Evolutionary conservation across 2,797 vertebrate species (phyloP).

Genomic region (Phoeniculus purpureus): DNA sequence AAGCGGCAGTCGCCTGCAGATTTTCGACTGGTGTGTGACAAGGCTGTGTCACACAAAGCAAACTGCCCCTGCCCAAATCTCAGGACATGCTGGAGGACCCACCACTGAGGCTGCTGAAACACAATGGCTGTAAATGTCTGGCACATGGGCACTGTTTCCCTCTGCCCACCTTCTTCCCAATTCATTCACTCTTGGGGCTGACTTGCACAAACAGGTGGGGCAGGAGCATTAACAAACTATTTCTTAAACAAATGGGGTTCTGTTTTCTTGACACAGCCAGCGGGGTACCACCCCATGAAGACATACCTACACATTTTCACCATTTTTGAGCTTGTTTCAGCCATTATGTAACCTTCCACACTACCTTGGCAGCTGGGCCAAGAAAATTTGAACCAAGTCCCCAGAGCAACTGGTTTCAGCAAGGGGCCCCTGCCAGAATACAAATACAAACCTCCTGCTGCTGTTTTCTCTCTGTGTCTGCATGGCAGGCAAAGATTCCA

Average conservation of each 20-base stretch:
- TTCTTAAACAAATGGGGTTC: conserved; percentile 11
- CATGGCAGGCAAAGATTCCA: conserved; percentile 45
- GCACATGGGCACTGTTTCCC: not conserved
- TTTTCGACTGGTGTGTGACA: not conserved
- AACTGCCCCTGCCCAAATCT: not conserved
- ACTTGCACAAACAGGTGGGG: not conserved
- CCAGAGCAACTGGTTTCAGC: conserved; percentile 59
- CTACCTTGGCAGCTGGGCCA: conserved; percentile 58
- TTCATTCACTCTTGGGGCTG: not conserved
- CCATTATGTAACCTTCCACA: conserved; percentile 69
- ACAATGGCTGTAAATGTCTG: not conserved
- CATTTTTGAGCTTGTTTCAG: conserved; percentile 57
- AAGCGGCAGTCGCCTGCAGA: not conserved
- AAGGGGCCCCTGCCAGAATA: conserved; percentile 55
- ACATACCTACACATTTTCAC: conserved; percentile 38
- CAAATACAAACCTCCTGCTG: conserved; percentile 68
- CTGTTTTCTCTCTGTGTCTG: conserved; percentile 45
- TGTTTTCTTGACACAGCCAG: not conserved
- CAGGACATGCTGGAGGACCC: accelerated
- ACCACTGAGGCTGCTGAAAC: not conserved
- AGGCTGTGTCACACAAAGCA: not conserved
- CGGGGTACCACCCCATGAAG: conserved; percentile 21
- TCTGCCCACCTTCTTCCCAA: not conserved
- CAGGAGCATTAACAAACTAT: not conserved
- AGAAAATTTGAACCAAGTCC: conserved; percentile 64